A percentile compares a stretch with the other conserved stretches of the same genome.
phyloP scores from a whole-genome alignment of 2,797 vertebrate species.

The Halcyon chelicuti region DNA sequence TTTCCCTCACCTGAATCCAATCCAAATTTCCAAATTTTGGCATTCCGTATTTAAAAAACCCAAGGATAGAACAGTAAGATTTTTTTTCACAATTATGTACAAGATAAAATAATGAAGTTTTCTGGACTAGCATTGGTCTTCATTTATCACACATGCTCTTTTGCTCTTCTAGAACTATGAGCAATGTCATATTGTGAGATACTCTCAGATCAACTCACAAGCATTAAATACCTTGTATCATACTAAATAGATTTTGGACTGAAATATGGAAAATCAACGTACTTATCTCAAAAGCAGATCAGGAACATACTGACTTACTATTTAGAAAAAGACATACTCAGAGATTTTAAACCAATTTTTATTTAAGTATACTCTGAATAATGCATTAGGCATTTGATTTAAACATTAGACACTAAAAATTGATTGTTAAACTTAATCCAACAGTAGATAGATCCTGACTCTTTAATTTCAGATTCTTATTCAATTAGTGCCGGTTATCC shows the following conservation, averaged over 20 bases:
- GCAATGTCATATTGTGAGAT: neutral
- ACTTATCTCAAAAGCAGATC: constrained; percentile 1
- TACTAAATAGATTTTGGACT: neutral
- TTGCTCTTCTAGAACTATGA: neutral
- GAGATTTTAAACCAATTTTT: neutral
- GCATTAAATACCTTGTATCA: neutral
- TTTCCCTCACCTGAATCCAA: neutral
- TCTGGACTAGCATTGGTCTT: neutral
- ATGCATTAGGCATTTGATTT: neutral
- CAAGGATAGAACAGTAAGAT: neutral
- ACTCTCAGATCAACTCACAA: neutral
- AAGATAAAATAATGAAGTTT: neutral
- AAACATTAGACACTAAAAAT: neutral
- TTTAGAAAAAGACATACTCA: neutral
- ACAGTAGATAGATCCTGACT: neutral
- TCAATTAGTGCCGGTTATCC: neutral
- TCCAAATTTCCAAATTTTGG: neutral
- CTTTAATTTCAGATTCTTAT: neutral
- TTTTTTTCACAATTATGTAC: neutral
- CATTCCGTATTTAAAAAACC: neutral
- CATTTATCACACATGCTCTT: neutral
- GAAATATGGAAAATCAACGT: constrained; percentile 21
- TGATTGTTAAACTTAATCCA: neutral
- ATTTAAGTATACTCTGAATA: neutral
- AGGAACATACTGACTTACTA: neutral